phyloP scores from a whole-genome alignment of 2,113 vertebrate species.

The Athene noctua region DNA sequence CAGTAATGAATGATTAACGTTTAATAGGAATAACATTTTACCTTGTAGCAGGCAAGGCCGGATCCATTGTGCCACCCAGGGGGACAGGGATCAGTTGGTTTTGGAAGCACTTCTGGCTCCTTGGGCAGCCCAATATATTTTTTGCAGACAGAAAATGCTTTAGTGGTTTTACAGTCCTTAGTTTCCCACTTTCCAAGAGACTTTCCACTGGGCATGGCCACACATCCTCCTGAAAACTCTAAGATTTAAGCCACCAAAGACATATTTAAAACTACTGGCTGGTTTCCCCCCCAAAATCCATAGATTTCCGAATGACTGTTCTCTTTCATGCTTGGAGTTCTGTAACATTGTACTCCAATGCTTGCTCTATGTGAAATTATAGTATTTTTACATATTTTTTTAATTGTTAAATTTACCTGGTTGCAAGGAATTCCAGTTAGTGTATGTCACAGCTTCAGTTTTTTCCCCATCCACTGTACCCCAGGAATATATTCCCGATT shows the following conservation, averaged over 20 bases:
- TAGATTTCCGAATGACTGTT: not conserved
- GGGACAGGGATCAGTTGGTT: conserved; percentile 79
- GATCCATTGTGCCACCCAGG: conserved; percentile 81
- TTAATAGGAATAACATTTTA: conserved; percentile 30
- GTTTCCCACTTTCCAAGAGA: conserved; percentile 88
- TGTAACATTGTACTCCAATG: not conserved
- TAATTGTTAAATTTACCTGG: conserved; percentile 78
- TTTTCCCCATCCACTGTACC: conserved; percentile 57
- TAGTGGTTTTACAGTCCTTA: conserved; percentile 85
- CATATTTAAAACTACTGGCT: not conserved
- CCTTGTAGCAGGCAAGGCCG: conserved; percentile 89
- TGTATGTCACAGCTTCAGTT: conserved; percentile 71
- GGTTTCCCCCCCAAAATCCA: not conserved
- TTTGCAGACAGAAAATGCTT: conserved; percentile 90
- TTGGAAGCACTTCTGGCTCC: conserved; percentile 67
- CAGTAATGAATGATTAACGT: not conserved
- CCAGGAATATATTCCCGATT: conserved; percentile 87
- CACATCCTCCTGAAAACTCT: conserved; percentile 82
- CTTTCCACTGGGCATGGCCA: conserved; percentile 77
- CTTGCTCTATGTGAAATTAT: not conserved
- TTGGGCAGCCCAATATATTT: conserved; percentile 67
- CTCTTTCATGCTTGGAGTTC: not conserved
- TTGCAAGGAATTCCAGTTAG: conserved; percentile 87
- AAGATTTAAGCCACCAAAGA: conserved; percentile 26
- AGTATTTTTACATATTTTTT: not conserved